A percentile compares a stretch with the other conserved stretches of the same genome.
Conservation (phyloP, 1,140 invertebrate species). For the Pogonus chalceus region DNA sequence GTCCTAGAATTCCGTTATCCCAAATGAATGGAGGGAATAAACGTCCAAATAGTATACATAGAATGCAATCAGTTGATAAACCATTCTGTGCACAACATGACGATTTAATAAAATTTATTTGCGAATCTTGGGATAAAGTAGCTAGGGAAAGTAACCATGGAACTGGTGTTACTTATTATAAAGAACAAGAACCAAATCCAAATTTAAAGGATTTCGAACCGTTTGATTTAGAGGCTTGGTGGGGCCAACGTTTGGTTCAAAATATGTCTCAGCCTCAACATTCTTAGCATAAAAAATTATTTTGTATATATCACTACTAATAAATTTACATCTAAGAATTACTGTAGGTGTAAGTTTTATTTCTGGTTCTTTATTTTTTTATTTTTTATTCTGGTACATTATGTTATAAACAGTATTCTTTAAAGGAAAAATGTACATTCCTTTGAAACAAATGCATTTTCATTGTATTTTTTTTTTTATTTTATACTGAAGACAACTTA, state of each 20-base stretch:
- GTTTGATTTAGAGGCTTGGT: conserved; percentile 80
- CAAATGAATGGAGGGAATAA: conserved; percentile 28
- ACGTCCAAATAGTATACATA: conserved; percentile 17
- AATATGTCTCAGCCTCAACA: conserved; percentile 1
- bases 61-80: conserved; percentile 22
- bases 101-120: conserved; percentile 32
- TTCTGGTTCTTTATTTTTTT: not conserved
- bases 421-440: conserved; percentile 4
- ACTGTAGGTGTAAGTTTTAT: not conserved
- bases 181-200: conserved; percentile 58
- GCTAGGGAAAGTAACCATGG: conserved; percentile 20
- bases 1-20: conserved; percentile 25
- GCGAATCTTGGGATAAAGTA: conserved; percentile 33
- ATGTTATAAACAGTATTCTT: not conserved
- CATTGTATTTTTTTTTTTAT: not conserved
- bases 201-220: conserved; percentile 68
- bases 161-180: conserved; percentile 37
- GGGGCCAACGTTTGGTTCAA: conserved; percentile 53
- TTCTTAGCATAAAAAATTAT: conserved; percentile 1
- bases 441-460: conserved; percentile 1
- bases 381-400: not conserved
- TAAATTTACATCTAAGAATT: not conserved
- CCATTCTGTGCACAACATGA: conserved; percentile 28
- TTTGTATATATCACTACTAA: not conserved
- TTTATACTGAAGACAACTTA: not conserved